Base-by-base conservation (phyloP, 2,113 vertebrate species). In the Butorides virescens region DNA sequence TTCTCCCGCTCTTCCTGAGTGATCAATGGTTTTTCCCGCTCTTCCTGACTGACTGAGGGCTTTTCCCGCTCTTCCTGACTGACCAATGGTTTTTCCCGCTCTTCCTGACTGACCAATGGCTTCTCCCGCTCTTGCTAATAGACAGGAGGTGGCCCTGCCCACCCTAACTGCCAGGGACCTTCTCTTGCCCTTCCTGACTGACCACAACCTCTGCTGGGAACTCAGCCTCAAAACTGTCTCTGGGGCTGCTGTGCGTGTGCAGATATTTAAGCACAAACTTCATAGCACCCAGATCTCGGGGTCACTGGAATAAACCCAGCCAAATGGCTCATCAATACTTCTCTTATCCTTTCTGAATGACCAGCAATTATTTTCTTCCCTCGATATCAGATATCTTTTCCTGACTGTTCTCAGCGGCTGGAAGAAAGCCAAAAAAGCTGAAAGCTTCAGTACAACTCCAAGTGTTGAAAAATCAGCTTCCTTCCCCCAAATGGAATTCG, bases 201-300 rank as follows among this genome's bases (percentile, higher is more conserved):
- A 36, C 30, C 32, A 2, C 0, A 1, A 36, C 22, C 44, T 17
- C 27, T 0, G 0, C 76, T 10, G 55, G 62, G 2, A n/a, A 0
- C 61, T 7, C 20, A 7, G 4, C 56, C 61, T 52, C 44, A 15
- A 19, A 19, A 9, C 37, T 0, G 0, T 0, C 59, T 11, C 1
- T 5, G 39, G 72, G 10, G 68, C 37, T 15, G 8, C 15, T 22
- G 12, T 12, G 9, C 1, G 0, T 5, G 36, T 61, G 44, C 42
- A 44, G 61, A 12, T 22, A 3, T 12, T 55, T 21, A 55, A 29
- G 13, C 76, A 37, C 62, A 46, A 39, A 12, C 34, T 14, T 72
- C 26, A 11, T 2, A 39, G 29, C 25, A 13, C 15, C 5, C 49
- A 1, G 4, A 4, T 39, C 19, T 61, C 4, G 0, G 16, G 23